Conservation (phyloP, 2,113 vertebrate species). For the Pelodiscus sinensis region DNA sequence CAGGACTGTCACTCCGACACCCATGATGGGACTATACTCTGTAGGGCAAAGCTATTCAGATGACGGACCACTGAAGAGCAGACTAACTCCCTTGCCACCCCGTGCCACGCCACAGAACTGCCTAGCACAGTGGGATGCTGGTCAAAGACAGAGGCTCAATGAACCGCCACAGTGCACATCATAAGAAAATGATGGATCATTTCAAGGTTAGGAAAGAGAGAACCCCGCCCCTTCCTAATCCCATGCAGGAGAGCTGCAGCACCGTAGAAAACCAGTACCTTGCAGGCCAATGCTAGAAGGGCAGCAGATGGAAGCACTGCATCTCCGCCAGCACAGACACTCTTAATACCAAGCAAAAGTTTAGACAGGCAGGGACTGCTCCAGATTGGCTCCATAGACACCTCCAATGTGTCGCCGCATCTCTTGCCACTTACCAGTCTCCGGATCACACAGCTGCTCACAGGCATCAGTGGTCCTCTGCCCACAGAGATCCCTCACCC, state of each 20-base stretch:
- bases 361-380: neutral
- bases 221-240: neutral
- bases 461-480: constrained; percentile 95
- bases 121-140: neutral
- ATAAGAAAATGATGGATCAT: neutral
- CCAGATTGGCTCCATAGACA: rapidly evolving
- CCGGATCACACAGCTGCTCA: constrained; percentile 94
- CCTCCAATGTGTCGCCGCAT: rapidly evolving
- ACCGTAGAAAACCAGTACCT: neutral
- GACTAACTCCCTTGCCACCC: neutral
- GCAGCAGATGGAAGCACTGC: neutral
- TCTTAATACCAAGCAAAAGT: neutral
- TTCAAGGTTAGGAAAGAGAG: neutral
- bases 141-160: neutral
- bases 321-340: neutral
- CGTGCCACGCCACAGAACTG: neutral
- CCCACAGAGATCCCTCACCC: constrained; percentile 94
- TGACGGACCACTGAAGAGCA: neutral
- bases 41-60: neutral
- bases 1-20: neutral
- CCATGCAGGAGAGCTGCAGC: neutral
- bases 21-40: neutral
- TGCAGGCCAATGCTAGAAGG: neutral
- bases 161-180: neutral
- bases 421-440: constrained; percentile 85